Evolutionary conservation across 2,113 vertebrate genomes (phyloP), one percentile per base, ranked within the genome.

Genomic region (Neotoma lepida): DNA sequence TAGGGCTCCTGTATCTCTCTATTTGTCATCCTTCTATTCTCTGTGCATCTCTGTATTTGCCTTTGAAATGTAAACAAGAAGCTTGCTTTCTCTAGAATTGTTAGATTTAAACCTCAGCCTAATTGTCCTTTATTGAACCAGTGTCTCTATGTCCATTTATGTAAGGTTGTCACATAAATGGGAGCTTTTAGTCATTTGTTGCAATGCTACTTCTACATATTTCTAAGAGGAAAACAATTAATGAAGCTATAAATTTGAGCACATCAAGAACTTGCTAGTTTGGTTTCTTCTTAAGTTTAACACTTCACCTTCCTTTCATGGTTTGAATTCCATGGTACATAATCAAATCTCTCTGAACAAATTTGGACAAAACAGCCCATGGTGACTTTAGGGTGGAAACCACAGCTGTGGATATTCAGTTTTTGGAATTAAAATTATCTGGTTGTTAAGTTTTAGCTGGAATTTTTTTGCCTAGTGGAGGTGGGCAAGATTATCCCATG

Each of bases 61-160:
- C 33, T 91, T 96, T 95, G 9, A 82, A 95, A 66, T 82, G 4
- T 64, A 81, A 95, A 64, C 68, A 46, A 81, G 44, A 92, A 64
- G 51, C 39, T 54, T 78, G 58, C 2, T 90, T 93, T 86, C 3
- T 30, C 56, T 13, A 70, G 14, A 80, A 10, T 78, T 30, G 26
- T 58, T 89, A 41, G 26, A 46, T 74, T 66, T 64, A 73, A 51
- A 64, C 18, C 4, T 39, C 41, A 41, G 41, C 1, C 1, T 92
- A 35, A 61, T 41, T 61, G 80, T 86, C 1, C 88, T 94, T 92
- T 81, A 30, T 26, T 88, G 35, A 89, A 14, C 13, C 56, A 33
- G 39, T 87, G 33, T 86, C 58, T 76, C n/a, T 51, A 22, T 24
- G 44, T 85, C 92, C 35, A 56, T 64, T 70, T 54, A 41, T 4